phyloP scores from a whole-genome alignment of 2,888 invertebrate species.

The Hedya salicella region DNA sequence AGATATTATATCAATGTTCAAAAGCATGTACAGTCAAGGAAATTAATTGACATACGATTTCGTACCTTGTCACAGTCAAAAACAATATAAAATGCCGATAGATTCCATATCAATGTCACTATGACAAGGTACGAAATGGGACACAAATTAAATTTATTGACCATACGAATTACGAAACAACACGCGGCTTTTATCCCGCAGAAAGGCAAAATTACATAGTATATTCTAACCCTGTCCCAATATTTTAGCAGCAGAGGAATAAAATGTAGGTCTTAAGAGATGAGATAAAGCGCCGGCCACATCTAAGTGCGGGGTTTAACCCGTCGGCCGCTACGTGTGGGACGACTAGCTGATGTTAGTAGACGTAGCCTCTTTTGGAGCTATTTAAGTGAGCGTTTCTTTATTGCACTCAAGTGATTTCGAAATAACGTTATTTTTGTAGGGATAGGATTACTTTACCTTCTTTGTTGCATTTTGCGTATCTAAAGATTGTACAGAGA shows the following conservation, averaged over 20 bases:
- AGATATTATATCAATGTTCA: no score
- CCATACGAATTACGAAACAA: no score
- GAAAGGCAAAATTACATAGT: neutral
- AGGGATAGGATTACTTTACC: neutral
- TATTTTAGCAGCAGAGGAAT: conserved; percentile 2
- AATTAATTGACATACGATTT: no score
- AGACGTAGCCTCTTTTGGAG: conserved; percentile 1
- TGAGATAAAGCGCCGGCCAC: conserved; percentile 24
- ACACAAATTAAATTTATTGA: no score
- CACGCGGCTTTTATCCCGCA: no score
- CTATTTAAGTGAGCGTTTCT: conserved; percentile 13
- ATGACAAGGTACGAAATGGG: no score
- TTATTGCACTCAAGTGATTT: conserved; percentile 8
- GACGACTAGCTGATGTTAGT: neutral
- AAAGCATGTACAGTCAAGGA: no score
- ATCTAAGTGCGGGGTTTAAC: conserved; percentile 25
- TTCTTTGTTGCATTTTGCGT: no score
- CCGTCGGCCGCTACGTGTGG: conserved; percentile 11
- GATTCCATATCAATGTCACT: no score
- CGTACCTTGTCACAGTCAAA: no score
- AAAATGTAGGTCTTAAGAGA: conserved; percentile 9
- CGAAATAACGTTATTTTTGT: neutral
- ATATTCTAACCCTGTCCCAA: neutral
- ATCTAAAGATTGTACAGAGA: no score
- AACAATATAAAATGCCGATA: no score